Base-by-base conservation (phyloP, 2,888 invertebrate genomes). In the Parelbella ahira region DNA sequence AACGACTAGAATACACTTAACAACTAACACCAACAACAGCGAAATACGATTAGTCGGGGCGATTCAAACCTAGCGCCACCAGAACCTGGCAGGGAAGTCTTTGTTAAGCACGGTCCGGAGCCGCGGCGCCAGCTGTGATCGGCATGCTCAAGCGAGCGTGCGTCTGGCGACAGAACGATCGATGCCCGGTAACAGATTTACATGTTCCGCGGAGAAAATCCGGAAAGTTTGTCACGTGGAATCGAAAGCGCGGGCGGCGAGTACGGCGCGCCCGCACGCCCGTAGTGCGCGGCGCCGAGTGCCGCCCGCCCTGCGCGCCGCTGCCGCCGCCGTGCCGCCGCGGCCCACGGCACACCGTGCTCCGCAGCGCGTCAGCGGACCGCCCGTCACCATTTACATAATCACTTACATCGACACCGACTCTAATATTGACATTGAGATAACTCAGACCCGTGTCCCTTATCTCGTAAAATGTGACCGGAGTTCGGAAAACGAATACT, bases 161-260 rank as follows among this genome's bases (percentile, higher is more conserved):
- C 75, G 78, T 76, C 79, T 75, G 70, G 63, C 68, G 63, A 58
- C 62, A 63, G 63, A 51, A 67, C 84, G 87, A 86, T 86, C 87
- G 87, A 86, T 87, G 82, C 75, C 32, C 77, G 73, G 74, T 75
- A 72, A 74, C 79, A 73, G 83, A 86, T 86, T 87, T 82, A 86
- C 84, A 86, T 87, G 84, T 84, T 82, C 78, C 80, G 76, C 68
- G 56, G 67, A 73, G 83, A 73, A 82, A 77, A 84, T 86, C 86
- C 84, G 72, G 69, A 86, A 87, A 87, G 86, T 87, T 87, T 86
- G 79, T 76, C 76, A 78, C 78, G 79, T 79, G 80, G 63, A 64
- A 65, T 58, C 58, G 54, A 50, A 50, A 65, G 63, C 62, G 68
- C 78, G 74, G 76, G 76, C 76, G 73, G 75, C 68, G 58, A 67